These are phyloP conservation scores for Falco columbarius DNA, from an alignment of 2,797 vertebrate genomes.

Conservation along the genomic window DNA sequence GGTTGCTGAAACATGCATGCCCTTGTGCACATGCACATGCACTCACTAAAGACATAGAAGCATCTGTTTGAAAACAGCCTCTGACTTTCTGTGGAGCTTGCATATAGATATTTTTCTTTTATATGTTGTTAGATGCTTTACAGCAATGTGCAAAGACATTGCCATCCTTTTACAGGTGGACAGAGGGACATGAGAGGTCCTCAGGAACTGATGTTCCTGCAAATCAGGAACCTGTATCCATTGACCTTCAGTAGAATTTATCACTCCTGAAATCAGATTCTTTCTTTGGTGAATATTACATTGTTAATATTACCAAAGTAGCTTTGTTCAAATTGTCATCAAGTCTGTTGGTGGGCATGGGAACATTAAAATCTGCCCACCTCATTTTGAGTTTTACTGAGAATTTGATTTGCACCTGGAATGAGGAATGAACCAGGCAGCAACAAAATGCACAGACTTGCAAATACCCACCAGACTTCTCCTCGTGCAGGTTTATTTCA, in stretches of 20 bases:
- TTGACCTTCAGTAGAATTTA: neutral
- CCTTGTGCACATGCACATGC: neutral
- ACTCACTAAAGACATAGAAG: neutral
- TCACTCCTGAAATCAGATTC: neutral
- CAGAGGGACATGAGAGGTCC: neutral
- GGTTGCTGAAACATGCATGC: neutral
- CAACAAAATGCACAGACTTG: neutral
- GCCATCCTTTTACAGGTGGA: neutral
- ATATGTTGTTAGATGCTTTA: neutral
- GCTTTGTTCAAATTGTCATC: neutral
- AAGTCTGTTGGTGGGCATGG: neutral
- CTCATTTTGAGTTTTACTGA: neutral
- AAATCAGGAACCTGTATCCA: neutral
- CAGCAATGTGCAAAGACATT: neutral
- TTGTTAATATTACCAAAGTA: neutral
- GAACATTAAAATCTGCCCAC: neutral
- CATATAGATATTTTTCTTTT: neutral
- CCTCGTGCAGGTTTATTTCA: neutral
- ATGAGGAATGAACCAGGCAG: neutral
- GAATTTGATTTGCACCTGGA: neutral
- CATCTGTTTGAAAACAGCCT: neutral
- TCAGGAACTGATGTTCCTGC: neutral
- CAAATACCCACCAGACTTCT: neutral
- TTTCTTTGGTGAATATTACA: neutral
- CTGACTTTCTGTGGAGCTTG: neutral